Conservation (phyloP, 2,888 invertebrate species). For the Pristionchus fissidentatus region DNA sequence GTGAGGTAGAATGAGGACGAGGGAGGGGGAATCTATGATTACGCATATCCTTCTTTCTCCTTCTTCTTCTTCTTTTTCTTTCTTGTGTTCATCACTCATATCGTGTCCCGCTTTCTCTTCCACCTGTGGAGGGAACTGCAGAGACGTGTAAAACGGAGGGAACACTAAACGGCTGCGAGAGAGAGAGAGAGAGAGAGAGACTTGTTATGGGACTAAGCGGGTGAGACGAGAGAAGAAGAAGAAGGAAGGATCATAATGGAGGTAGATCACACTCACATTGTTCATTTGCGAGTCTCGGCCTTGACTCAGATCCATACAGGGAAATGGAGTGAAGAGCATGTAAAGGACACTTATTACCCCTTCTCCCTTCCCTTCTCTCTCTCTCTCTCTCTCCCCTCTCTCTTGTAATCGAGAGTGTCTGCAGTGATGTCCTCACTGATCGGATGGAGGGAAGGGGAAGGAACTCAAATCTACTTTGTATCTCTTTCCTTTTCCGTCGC, state of each 20-base stretch:
- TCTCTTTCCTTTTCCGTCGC: conserved; percentile 26
- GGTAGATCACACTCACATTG: conserved; percentile 40
- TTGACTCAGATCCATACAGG: conserved; percentile 32
- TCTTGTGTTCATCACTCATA: neutral
- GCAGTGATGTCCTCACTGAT: conserved; percentile 19
- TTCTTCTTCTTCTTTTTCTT: neutral
- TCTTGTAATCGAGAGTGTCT: conserved; percentile 8
- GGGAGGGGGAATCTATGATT: conserved; percentile 10
- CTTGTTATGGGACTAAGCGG: conserved; percentile 20
- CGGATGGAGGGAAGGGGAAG: conserved; percentile 28
- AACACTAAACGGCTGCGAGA: neutral
- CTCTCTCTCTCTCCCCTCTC: neutral
- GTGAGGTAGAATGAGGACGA: conserved; percentile 8
- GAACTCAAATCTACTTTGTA: conserved; percentile 45
- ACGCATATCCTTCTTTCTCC: conserved; percentile 17
- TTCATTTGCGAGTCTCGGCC: conserved; percentile 40
- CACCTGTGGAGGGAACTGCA: neutral
- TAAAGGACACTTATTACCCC: conserved; percentile 24
- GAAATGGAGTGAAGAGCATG: conserved; percentile 29
- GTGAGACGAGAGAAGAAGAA: conserved; percentile 38
- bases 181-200: neutral
- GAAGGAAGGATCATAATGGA: conserved; percentile 27
- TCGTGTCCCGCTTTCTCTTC: conserved; percentile 5
- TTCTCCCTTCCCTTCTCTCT: neutral
- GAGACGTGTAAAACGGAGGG: conserved; percentile 20